Percentiles rank a stretch among this genome's conserved stretches.
phyloP scores from a whole-genome alignment of 2,113 vertebrate species.

The Saccopteryx leptura region DNA sequence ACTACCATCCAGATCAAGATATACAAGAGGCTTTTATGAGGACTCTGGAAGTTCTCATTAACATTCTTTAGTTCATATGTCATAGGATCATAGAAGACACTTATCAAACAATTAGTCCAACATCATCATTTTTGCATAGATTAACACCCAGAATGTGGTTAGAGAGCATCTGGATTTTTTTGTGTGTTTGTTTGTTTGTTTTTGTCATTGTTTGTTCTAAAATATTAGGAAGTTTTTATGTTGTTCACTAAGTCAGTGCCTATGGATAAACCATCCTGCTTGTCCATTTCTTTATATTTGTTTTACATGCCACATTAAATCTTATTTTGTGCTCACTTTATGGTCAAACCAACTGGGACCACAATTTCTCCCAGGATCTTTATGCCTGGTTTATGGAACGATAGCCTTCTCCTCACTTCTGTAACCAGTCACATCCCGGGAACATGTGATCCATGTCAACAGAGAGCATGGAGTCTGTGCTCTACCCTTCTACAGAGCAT shows the following conservation, averaged over 20 bases:
- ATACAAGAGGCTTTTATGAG: conserved; percentile 28
- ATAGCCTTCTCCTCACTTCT: neutral
- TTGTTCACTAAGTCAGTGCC: conserved; percentile 35
- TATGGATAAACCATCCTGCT: neutral
- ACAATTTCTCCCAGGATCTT: conserved; percentile 9
- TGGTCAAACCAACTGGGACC: conserved; percentile 22
- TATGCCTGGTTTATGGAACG: neutral
- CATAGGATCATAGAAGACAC: conserved; percentile 32
- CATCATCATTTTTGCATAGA: conserved; percentile 60
- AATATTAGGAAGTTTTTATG: conserved; percentile 45
- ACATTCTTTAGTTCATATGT: conserved; percentile 43
- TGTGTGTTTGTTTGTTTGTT: neutral
- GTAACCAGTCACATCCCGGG: neutral
- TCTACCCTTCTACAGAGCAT: neutral
- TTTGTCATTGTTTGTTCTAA: neutral
- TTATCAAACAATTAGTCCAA: conserved; percentile 60
- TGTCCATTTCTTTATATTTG: neutral
- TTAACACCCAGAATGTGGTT: neutral
- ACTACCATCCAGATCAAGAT: conserved; percentile 46
- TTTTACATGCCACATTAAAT: neutral
- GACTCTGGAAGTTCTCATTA: conserved; percentile 58
- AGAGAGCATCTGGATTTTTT: neutral
- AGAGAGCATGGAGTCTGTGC: neutral
- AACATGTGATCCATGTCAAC: neutral
- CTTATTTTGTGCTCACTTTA: conserved; percentile 40